These are phyloP conservation scores for Xanthorhoe spadicearia DNA, from an alignment of 2,888 invertebrate species.

Conservation along the genomic window DNA sequence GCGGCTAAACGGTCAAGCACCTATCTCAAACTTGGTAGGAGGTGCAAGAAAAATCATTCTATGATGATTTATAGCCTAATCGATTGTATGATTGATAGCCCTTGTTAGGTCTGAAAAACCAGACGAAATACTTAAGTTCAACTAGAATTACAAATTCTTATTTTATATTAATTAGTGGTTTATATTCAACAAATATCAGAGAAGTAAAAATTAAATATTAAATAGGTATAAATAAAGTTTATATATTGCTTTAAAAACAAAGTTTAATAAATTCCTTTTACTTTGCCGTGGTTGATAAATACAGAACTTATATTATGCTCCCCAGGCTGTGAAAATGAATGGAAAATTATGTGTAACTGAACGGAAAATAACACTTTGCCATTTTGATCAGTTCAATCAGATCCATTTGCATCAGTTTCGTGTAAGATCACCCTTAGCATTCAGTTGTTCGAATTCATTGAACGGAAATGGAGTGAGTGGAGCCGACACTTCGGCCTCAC, in stretches of 20 bases:
- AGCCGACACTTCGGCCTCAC: conserved; percentile 57
- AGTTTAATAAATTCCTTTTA: neutral
- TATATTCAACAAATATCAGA: too few relatives aligned
- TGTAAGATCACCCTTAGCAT: conserved; percentile 33
- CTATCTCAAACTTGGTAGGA: neutral
- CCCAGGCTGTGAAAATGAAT: neutral
- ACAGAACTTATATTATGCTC: neutral
- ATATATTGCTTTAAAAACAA: neutral
- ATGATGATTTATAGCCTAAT: neutral
- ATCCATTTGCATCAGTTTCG: neutral
- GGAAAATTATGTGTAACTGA: conserved; percentile 2
- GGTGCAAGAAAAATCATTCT: neutral
- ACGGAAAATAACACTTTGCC: neutral
- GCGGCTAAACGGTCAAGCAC: conserved; percentile 9
- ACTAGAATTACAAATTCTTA: too few relatives aligned
- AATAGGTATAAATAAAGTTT: too few relatives aligned
- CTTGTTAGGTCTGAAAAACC: too few relatives aligned
- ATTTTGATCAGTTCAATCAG: neutral
- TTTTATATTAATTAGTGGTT: too few relatives aligned
- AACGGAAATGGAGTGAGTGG: conserved; percentile 58
- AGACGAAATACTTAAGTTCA: too few relatives aligned
- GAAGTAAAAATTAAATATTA: too few relatives aligned
- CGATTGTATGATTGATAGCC: too few relatives aligned
- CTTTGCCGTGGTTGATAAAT: neutral
- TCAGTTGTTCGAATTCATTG: conserved; percentile 50